These are phyloP conservation scores for Damaliscus lunatus DNA, from an alignment of 2,113 vertebrate species.

Conservation along the genomic window DNA sequence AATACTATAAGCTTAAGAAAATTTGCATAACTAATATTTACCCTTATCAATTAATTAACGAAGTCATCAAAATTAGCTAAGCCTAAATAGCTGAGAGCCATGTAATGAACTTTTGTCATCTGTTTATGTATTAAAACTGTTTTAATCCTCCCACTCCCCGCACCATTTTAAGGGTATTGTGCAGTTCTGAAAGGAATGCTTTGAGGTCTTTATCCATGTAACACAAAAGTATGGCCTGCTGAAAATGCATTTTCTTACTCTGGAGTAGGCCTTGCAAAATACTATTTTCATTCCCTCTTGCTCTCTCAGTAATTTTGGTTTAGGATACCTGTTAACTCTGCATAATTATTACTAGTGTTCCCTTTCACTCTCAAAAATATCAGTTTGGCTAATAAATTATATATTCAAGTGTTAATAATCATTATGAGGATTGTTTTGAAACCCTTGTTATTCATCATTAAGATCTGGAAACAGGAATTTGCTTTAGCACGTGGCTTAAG, in stretches of 20 bases:
- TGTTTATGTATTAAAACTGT: background rate
- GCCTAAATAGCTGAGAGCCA: background rate
- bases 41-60: background rate
- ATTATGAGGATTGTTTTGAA: background rate
- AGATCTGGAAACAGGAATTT: background rate
- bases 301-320: background rate
- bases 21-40: background rate
- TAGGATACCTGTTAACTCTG: background rate
- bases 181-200: background rate
- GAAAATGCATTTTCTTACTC: slow-evolving; percentile 22
- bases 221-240: background rate
- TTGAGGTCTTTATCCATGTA: background rate
- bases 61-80: slow-evolving; percentile 1
- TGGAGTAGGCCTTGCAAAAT: background rate
- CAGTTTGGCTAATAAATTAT: background rate
- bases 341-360: background rate
- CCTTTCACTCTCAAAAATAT: background rate
- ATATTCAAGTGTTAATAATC: background rate
- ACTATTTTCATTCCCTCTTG: background rate
- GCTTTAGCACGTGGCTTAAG: background rate
- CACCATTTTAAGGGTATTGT: background rate
- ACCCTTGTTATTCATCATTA: background rate
- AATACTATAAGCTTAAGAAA: background rate
- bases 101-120: background rate
- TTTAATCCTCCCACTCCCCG: background rate